Evolutionary conservation across 2,888 invertebrate genomes (phyloP).

Genomic region (Luperina nickerlii): DNA sequence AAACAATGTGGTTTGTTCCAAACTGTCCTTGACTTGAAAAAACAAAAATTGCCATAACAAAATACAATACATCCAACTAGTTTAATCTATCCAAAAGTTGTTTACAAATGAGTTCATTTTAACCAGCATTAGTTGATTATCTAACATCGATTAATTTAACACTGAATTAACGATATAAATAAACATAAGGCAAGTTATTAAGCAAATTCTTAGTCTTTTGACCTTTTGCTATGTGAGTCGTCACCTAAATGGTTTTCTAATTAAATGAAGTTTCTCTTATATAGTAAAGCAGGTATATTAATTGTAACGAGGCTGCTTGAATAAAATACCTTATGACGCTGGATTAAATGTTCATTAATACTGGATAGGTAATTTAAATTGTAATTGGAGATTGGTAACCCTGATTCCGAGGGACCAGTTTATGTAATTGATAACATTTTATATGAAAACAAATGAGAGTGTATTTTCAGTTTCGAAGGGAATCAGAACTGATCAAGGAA

Average conservation of each 20-base stretch:
- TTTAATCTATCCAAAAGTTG: constrained; percentile 42
- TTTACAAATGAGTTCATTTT: constrained; percentile 60
- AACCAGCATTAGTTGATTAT: constrained; percentile 40
- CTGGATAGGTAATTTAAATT: constrained; percentile 13
- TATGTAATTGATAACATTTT: not conserved
- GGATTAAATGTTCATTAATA: constrained; percentile 31
- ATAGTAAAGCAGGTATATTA: constrained; percentile 17
- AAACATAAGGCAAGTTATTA: constrained; percentile 51
- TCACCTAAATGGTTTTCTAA: constrained; percentile 40
- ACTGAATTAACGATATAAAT: constrained; percentile 56
- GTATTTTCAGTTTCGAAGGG: not conserved
- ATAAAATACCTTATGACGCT: constrained; percentile 17
- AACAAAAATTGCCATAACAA: constrained; percentile 23
- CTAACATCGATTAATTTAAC: constrained; percentile 59
- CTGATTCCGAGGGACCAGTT: constrained; percentile 5
- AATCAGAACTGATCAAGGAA: not conserved
- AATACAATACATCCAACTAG: constrained; percentile 41
- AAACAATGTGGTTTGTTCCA: constrained; percentile 10
- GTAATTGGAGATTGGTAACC: constrained; percentile 21
- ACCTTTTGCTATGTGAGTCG: constrained; percentile 36
- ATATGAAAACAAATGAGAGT: not conserved
- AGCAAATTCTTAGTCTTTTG: constrained; percentile 52
- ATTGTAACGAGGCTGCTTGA: constrained; percentile 15
- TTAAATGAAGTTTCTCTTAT: constrained; percentile 41
- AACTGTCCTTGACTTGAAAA: constrained; percentile 27